Base-by-base conservation (phyloP, 2,797 vertebrate genomes). In the Ctenochaetus hawaiiensis region DNA sequence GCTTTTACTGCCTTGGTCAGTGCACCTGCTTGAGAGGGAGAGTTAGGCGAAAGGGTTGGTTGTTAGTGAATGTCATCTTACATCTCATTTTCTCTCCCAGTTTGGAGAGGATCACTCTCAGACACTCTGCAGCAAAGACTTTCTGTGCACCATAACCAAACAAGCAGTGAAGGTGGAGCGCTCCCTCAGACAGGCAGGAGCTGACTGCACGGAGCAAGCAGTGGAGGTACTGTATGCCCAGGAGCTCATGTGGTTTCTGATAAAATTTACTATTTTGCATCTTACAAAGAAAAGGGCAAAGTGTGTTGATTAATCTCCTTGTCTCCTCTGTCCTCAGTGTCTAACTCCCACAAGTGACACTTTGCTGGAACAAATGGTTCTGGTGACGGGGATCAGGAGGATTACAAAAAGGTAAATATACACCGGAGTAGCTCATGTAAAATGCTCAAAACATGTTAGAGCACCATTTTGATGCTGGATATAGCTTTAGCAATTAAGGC, bases 111-210 rank as follows among this genome's bases (percentile, higher is more conserved):
- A 94, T 70, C 95, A 97, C 77, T 76, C 92, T 39, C 95, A 95
- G 83, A 95, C 96, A 5, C 79, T 53, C 57, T 92, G 89, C 89
- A 96, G 96, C 88, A 93, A 94, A 56, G 95, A 96, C 18, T 96
- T 96, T 74, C 87, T 97, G 67, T 86, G 86, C 52, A 92, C 91
- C 18, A 94, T 96, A 58, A 97, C 96, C 68, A 95, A 96, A 86
- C 95, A 97, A 82, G 96, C 96, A 0, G 96, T 97, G 76, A 94
- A 93, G 64, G 95, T 96, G 52, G 96, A 97, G 17, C 94, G 96
- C 54, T 94, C 94, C 18, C 92, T 96, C 82, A 92, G 96, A 77
- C 93, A 96, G 89, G 92, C 93, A 8, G 94, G 91, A 47, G 72
- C 78, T 20, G 94, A 96, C 39, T 68, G 91, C 20, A 77, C 81